These are phyloP conservation scores for Danio jaintianensis DNA, from an alignment of 2,797 vertebrate genomes.

Conservation along the genomic window DNA sequence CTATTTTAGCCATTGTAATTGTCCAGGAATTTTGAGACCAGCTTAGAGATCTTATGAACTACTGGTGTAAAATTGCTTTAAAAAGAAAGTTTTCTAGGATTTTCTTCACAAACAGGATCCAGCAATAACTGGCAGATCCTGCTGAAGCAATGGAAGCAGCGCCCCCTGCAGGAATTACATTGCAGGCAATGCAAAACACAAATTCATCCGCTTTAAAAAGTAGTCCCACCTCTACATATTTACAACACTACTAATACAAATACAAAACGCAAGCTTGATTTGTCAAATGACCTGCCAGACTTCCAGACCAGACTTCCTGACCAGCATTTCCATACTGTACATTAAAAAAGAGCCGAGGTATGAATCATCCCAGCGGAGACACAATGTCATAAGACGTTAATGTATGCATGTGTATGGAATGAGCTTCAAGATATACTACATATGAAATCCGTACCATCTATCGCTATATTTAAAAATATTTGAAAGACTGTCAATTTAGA, in stretches of 20 bases:
- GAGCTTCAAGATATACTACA: too few species aligned
- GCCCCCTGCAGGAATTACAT: not conserved
- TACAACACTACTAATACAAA: not conserved
- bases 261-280: too few species aligned
- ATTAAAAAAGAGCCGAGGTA: not conserved
- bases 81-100: not conserved
- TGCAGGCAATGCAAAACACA: not conserved
- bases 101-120: not conserved
- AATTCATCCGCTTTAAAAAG: not conserved
- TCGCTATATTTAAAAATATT: too few species aligned
- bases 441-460: too few species aligned
- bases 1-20: too few species aligned
- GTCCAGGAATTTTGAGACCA: too few species aligned
- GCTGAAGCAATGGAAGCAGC: not conserved
- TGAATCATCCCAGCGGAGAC: not conserved
- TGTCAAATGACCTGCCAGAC: too few species aligned
- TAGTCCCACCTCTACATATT: not conserved
- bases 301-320: not conserved
- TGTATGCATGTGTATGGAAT: too few species aligned
- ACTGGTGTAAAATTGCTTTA: not conserved
- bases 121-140: not conserved
- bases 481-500: too few species aligned
- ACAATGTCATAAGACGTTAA: too few species aligned
- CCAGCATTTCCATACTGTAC: not conserved
- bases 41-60: not conserved